phyloP scores from a whole-genome alignment of 2,797 vertebrate genomes.

The Borostomias antarcticus region DNA sequence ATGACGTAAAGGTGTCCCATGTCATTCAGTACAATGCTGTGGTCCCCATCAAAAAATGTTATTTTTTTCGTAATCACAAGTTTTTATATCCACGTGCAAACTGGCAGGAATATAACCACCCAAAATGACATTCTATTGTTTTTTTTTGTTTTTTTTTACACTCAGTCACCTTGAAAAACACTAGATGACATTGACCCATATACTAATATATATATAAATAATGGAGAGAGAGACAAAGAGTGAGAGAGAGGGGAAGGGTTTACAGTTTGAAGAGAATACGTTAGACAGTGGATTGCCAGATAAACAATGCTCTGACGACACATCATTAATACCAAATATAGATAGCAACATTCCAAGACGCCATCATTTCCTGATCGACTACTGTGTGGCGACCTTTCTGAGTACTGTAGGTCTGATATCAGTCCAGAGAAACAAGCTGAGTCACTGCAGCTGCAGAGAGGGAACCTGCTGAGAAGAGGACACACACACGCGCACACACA shows the following conservation, averaged over 20 bases:
- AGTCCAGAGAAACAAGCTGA: conserved; percentile 36
- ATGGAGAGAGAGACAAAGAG: background rate
- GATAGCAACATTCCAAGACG: background rate
- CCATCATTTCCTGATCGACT: background rate
- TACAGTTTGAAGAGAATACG: background rate
- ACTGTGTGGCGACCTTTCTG: background rate
- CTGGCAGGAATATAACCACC: too few species aligned
- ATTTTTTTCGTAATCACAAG: too few species aligned
- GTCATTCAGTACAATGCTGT: too few species aligned
- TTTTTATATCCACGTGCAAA: too few species aligned
- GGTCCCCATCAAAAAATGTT: too few species aligned
- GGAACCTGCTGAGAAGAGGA: background rate
- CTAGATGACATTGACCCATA: too few species aligned
- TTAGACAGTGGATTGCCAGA: background rate
- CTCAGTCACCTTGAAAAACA: too few species aligned
- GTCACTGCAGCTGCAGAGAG: conserved; percentile 31
- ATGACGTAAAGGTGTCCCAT: too few species aligned
- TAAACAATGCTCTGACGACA: background rate
- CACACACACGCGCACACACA: background rate
- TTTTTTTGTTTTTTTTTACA: too few species aligned
- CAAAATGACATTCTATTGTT: too few species aligned
- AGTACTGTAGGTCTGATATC: background rate
- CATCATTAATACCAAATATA: background rate
- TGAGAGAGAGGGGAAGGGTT: background rate
- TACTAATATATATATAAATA: too few species aligned